These are phyloP conservation scores for Zaprionus kolodkinae DNA, from an alignment of 1,140 invertebrate genomes.

Conservation along the genomic window DNA sequence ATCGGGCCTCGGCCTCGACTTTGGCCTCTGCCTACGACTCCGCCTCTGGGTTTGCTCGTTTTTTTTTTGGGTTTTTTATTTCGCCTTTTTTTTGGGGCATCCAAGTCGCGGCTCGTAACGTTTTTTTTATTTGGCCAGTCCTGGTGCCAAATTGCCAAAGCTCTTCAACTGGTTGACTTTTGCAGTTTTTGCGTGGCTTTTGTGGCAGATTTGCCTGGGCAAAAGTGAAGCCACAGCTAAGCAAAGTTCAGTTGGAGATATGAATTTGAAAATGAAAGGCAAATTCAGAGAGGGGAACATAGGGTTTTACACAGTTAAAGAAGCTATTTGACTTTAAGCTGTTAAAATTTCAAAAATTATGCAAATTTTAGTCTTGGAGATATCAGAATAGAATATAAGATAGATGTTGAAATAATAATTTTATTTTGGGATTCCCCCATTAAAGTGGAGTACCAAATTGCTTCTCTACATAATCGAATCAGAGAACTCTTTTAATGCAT, in stretches of 20 bases:
- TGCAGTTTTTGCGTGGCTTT: constrained; percentile 25
- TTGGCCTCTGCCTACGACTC: neutral
- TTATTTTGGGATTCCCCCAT: too few species aligned
- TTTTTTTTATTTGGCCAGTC: neutral
- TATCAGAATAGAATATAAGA: too few species aligned
- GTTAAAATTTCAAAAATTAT: too few species aligned
- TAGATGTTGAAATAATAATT: too few species aligned
- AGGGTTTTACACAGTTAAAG: too few species aligned
- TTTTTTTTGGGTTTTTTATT: neutral
- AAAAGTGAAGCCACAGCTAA: neutral
- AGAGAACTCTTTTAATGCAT: neutral
- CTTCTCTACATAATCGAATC: neutral
- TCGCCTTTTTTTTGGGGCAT: neutral
- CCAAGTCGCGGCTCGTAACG: constrained; percentile 11
- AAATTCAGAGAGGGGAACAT: too few species aligned
- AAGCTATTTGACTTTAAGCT: too few species aligned
- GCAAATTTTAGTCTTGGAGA: too few species aligned
- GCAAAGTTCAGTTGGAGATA: neutral
- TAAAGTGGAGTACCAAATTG: neutral
- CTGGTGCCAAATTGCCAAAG: constrained; percentile 27
- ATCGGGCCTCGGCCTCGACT: neutral
- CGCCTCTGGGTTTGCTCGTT: neutral
- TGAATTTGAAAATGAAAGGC: neutral
- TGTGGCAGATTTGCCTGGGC: constrained; percentile 21
- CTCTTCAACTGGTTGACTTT: constrained; percentile 54